Base-by-base conservation (phyloP, 2,888 invertebrate species). In the Auanema sp. region DNA sequence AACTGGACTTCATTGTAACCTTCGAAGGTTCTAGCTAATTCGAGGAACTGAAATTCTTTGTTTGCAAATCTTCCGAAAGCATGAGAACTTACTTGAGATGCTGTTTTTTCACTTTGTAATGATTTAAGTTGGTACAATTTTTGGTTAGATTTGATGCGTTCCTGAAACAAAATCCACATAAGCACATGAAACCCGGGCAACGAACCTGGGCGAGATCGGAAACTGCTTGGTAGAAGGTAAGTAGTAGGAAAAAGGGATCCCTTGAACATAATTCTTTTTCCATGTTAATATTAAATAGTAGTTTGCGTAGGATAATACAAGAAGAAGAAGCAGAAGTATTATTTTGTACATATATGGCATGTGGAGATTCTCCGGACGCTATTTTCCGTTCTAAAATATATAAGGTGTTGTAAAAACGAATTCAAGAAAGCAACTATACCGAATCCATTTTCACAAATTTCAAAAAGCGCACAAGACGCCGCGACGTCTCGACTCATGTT, bases 341-440 rank as follows among this genome's bases (percentile, higher is more conserved):
- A 87, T 98, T 98, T 87, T 97, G 96, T 79, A 98, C 94, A 87
- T 98, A 98, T 71, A 98, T 88, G 80, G 93, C 92, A 87, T 98
- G 97, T 0, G 97, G 97, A 78, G 92, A 91, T 87, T 98, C 98
- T 84, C 91, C 90, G 0, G 92, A 90, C 79, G 91, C 91, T 66
- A 98, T 87, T 86, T 95, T 95, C 60, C 97, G 89, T 85, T 96
- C 95, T 92, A 86, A n/a, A 87, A 66, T 16, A 11, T n/a, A 16
- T 43, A 8, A 24, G 4, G 11, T 23, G 21, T 18, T 4, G 18
- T 24, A 1, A 43, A n/a, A 5, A 47, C 8, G 21, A 47, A 18
- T 18, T 47, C 3, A 6, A 47, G 10, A 5, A 21, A 47, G 3
- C 5, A 47, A 47, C 6, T 89, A 88, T 83, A 93, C 93, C 93